Percentiles rank a stretch among this genome's conserved stretches.
Conservation (phyloP, 2,797 vertebrate species). For the Mormyrops boulengeri region DNA sequence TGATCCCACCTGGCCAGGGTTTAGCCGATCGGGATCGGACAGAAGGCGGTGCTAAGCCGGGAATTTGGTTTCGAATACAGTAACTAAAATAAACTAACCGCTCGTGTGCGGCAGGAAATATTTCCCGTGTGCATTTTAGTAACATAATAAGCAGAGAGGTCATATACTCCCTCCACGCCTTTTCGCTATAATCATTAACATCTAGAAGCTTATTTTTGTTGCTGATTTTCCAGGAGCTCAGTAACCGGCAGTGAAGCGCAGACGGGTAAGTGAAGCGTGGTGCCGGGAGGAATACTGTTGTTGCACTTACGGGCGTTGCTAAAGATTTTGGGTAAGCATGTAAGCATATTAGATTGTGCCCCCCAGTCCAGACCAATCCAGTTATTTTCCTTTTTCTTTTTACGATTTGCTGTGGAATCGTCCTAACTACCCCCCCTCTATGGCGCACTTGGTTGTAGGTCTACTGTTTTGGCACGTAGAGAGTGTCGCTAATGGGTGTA, state of each 20-base stretch:
- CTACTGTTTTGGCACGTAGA: neutral
- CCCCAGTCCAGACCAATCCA: neutral
- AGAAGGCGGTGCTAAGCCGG: too few species aligned
- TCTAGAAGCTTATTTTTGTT: neutral
- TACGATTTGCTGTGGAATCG: neutral
- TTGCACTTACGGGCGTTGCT: too few species aligned
- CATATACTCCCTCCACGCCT: neutral
- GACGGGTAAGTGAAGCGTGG: too few species aligned
- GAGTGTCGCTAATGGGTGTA: neutral
- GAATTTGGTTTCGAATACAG: neutral
- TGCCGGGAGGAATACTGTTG: too few species aligned
- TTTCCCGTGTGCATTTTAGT: neutral
- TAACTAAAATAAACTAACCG: neutral
- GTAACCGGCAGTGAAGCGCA: too few species aligned
- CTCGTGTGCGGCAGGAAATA: neutral
- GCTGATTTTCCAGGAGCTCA: neutral
- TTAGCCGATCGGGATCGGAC: too few species aligned
- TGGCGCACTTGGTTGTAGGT: neutral
- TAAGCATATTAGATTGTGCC: neutral
- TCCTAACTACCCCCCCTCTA: neutral
- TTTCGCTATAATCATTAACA: neutral
- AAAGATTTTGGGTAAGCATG: neutral
- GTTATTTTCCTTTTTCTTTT: neutral
- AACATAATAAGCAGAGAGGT: neutral
- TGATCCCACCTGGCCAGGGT: neutral